These are phyloP conservation scores for Lordiphosa collinella DNA, from an alignment of 1,140 invertebrate species.

Conservation along the genomic window DNA sequence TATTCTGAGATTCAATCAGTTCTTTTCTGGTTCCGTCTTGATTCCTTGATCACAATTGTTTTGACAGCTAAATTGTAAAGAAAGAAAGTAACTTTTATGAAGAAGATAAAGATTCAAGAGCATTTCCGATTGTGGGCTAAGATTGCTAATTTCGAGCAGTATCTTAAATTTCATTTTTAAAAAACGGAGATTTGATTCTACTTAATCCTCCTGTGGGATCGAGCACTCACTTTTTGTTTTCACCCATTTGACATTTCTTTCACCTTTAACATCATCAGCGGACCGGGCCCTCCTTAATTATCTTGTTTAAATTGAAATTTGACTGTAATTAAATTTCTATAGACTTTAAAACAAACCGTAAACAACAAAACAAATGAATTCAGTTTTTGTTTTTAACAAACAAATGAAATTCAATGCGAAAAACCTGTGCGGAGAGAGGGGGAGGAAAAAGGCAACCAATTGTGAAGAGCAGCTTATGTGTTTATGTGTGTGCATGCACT, in stretches of 20 bases:
- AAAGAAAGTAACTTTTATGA: no score
- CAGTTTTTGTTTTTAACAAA: conserved; percentile 6
- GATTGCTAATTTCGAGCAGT: no score
- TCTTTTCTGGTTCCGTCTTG: no score
- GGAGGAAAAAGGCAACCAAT: conserved; percentile 46
- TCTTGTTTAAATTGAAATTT: conserved; percentile 26
- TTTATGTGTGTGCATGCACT: background rate
- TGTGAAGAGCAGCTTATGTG: conserved; percentile 40
- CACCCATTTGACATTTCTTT: conserved; percentile 63
- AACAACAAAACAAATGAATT: conserved; percentile 4
- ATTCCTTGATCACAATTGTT: no score
- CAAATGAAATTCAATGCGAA: conserved; percentile 48
- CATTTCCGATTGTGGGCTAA: no score
- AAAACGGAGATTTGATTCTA: no score
- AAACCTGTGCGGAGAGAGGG: conserved; percentile 5
- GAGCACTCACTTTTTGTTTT: background rate
- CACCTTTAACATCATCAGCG: conserved; percentile 43
- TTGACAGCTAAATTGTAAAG: no score
- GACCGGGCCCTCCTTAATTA: conserved; percentile 37
- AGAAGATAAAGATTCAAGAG: no score
- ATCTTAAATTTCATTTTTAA: no score
- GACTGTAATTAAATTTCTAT: conserved; percentile 50
- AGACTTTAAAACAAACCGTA: conserved; percentile 4
- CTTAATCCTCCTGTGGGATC: no score
- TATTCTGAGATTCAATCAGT: no score